phyloP scores from a whole-genome alignment of 2,113 vertebrate species.

The Aegotheles bennettii region DNA sequence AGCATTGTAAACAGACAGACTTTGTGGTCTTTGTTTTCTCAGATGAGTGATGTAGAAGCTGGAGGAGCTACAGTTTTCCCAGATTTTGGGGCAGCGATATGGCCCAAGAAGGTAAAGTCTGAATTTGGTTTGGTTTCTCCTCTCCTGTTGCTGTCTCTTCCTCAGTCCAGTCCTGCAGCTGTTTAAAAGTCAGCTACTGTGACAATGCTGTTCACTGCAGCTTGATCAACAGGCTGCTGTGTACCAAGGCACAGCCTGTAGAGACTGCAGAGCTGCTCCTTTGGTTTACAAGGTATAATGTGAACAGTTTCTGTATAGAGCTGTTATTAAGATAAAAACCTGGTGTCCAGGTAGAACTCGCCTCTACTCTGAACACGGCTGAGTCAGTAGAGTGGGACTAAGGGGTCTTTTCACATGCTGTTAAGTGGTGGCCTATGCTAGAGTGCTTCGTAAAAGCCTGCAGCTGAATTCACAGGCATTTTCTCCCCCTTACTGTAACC shows the following conservation, averaged over 20 bases:
- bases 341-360: not conserved
- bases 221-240: not conserved
- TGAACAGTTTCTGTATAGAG: not conserved
- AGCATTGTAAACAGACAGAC: not conserved
- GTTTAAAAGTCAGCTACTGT: not conserved
- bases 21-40: slow-evolving; percentile 44
- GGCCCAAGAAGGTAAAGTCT: slow-evolving; percentile 86
- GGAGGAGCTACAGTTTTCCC: slow-evolving; percentile 97
- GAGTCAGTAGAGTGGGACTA: not conserved
- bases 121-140: not conserved
- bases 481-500: not conserved
- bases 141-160: not conserved
- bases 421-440: not conserved
- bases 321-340: not conserved
- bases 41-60: slow-evolving; percentile 98
- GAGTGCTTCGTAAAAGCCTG: not conserved
- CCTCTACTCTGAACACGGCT: not conserved
- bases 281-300: not conserved
- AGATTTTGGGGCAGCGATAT: slow-evolving; percentile 91
- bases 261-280: not conserved
- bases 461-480: not conserved
- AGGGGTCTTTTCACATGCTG: rapidly evolving
- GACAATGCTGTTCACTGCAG: not conserved
- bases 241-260: not conserved
- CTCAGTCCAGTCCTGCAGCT: not conserved